Percentiles rank a stretch among this genome's conserved stretches.
These are phyloP conservation scores for Ceyx margarethae DNA, from an alignment of 2,113 vertebrate genomes.

Conservation along the genomic window DNA sequence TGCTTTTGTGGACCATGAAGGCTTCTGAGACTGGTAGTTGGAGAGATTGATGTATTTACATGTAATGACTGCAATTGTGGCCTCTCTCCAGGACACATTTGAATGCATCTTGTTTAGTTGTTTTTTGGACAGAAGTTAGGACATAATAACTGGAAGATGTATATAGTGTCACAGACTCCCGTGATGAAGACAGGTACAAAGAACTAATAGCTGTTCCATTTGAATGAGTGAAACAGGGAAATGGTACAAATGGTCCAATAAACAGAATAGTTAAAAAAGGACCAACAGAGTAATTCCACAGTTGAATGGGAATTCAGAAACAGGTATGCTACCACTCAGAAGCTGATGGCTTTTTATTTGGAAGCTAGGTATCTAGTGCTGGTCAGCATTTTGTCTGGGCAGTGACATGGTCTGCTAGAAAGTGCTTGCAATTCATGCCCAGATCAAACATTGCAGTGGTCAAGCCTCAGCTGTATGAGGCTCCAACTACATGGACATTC, in stretches of 20 bases:
- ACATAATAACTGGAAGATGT: not conserved
- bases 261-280: not conserved
- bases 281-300: not conserved
- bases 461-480: not conserved
- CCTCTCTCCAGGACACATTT: not conserved
- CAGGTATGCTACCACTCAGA: not conserved
- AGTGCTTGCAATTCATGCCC: not conserved
- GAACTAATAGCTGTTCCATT: not conserved
- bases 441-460: not conserved
- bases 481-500: not conserved
- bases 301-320: not conserved
- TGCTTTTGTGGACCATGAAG: not conserved
- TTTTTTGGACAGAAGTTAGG: not conserved
- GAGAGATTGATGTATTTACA: not conserved
- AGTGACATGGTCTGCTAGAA: not conserved
- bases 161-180: not conserved
- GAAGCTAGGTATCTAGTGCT: not conserved
- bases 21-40: not conserved
- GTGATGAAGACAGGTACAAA: not conserved
- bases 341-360: not conserved
- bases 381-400: not conserved
- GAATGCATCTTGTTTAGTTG: not conserved
- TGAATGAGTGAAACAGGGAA: not conserved
- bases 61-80: not conserved
- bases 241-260: not conserved